Percentiles rank a stretch among this genome's conserved stretches.
Evolutionary conservation across 1,140 invertebrate species (phyloP).

Genomic region (Archivesica marissinica): DNA sequence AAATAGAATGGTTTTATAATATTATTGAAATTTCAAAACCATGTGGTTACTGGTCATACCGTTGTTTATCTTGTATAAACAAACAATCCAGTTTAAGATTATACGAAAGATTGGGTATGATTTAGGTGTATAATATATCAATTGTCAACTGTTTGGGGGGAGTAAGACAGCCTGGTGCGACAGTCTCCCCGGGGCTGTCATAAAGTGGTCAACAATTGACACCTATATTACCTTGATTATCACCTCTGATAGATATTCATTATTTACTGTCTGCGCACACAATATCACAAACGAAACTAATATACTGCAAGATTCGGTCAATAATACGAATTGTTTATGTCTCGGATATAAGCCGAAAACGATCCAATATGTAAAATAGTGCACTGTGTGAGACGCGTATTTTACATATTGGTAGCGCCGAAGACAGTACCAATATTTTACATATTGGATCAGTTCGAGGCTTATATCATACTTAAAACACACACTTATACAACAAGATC

Average conservation of each 20-base stretch:
- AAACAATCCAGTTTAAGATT: not conserved
- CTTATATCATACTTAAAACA: too few species aligned
- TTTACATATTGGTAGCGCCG: too few species aligned
- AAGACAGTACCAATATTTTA: too few species aligned
- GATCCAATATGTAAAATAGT: too few species aligned
- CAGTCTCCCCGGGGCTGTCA: not conserved
- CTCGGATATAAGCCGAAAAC: too few species aligned
- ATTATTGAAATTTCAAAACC: not conserved
- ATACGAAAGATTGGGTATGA: not conserved
- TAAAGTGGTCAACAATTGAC: conserved; percentile 1
- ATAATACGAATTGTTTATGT: not conserved
- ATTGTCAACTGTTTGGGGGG: not conserved
- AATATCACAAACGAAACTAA: not conserved
- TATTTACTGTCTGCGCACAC: not conserved
- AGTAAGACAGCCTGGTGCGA: not conserved
- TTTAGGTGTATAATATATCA: too few species aligned
- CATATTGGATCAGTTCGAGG: too few species aligned
- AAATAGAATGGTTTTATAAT: too few species aligned
- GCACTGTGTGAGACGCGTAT: too few species aligned
- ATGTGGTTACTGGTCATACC: not conserved
- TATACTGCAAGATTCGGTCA: not conserved
- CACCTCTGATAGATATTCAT: not conserved
- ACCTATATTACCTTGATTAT: conserved; percentile 12
- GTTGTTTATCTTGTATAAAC: not conserved
- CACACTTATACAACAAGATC: too few species aligned